phyloP scores from a whole-genome alignment of 2,113 vertebrate species.

The Oreotrochilus melanogaster region DNA sequence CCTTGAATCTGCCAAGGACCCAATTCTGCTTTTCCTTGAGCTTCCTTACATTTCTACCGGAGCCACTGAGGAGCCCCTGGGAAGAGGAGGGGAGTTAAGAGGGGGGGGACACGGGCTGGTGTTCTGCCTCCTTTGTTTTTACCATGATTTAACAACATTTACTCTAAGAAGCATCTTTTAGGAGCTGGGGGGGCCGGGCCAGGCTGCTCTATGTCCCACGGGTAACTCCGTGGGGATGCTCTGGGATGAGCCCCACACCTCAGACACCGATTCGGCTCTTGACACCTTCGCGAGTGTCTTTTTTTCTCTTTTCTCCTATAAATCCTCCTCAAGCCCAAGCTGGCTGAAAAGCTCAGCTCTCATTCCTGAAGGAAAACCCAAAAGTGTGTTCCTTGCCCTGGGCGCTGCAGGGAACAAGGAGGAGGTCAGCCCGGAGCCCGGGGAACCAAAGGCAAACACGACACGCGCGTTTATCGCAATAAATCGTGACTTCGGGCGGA shows the following conservation, averaged over 20 bases:
- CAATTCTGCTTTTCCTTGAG: fast-evolving
- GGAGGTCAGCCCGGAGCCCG: not conserved
- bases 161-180: not conserved
- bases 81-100: too few relatives aligned
- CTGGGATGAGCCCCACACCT: not conserved
- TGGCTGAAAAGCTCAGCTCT: fast-evolving
- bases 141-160: too few relatives aligned
- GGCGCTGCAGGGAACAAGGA: fast-evolving
- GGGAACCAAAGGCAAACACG: not conserved
- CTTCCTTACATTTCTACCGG: not conserved
- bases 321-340: not conserved
- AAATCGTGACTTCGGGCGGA: fast-evolving
- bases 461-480: fast-evolving
- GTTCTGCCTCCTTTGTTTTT: not conserved
- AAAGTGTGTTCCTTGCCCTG: not conserved
- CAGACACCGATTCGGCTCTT: not conserved
- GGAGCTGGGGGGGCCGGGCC: not conserved
- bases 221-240: too few relatives aligned
- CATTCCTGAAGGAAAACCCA: not conserved
- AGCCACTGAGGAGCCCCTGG: not conserved
- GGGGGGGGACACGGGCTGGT: fast-evolving
- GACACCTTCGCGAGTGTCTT: not conserved
- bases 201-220: too few relatives aligned
- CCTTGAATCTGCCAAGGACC: not conserved
- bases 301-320: not conserved